Evolutionary conservation across 1,140 invertebrate species (phyloP).

Genomic region (Drosophila micromelanica): DNA sequence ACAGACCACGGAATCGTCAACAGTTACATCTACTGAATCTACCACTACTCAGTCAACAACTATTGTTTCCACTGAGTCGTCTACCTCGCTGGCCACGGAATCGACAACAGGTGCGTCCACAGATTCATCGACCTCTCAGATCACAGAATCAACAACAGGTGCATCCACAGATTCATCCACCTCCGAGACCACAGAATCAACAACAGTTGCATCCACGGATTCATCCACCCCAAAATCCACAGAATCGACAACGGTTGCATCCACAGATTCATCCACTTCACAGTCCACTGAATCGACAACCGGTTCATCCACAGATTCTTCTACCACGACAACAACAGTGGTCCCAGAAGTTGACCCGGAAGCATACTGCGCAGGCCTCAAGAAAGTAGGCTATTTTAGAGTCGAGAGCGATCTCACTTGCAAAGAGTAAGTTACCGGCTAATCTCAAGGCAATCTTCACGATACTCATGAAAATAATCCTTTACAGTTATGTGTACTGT

Average conservation of each 20-base stretch:
- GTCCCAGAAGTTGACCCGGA: constrained; percentile 24
- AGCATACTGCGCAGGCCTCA: constrained; percentile 42
- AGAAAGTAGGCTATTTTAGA: constrained; percentile 44
- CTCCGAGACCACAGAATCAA: too few relatives aligned
- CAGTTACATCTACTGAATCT: too few relatives aligned
- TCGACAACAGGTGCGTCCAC: constrained; percentile 1
- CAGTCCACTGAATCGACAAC: neutral
- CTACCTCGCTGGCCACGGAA: neutral
- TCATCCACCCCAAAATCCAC: constrained; percentile 1
- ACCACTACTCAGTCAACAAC: too few relatives aligned
- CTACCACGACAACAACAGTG: constrained; percentile 18
- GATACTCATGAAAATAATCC: neutral
- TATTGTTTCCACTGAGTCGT: constrained; percentile 9
- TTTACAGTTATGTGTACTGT: constrained; percentile 63
- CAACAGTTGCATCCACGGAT: too few relatives aligned
- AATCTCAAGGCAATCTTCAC: neutral
- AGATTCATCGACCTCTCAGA: constrained; percentile 14
- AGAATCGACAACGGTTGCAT: constrained; percentile 5
- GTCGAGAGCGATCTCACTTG: constrained; percentile 56
- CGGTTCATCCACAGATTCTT: constrained; percentile 21
- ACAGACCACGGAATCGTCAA: neutral
- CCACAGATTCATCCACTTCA: constrained; percentile 5
- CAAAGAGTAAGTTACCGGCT: constrained; percentile 42
- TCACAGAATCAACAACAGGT: neutral
- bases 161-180: neutral